Conservation (phyloP, 2,888 invertebrate genomes). For the Athrips mouffetella region DNA sequence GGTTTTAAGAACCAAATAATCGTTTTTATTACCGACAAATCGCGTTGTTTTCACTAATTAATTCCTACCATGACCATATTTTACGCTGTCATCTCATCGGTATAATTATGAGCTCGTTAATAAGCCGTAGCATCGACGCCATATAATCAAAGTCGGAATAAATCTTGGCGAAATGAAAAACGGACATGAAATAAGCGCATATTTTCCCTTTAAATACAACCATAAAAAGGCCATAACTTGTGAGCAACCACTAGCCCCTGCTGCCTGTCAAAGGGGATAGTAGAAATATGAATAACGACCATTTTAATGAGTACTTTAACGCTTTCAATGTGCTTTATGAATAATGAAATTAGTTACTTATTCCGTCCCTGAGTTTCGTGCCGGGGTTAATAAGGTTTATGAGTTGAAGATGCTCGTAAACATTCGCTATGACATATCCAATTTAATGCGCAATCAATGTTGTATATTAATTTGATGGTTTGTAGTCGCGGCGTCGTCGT, state of each 20-base stretch:
- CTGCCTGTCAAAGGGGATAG: constrained; percentile 70
- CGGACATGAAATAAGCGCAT: constrained; percentile 67
- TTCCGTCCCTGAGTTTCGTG: constrained; percentile 69
- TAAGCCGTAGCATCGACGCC: constrained; percentile 63
- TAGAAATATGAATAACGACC: constrained; percentile 68
- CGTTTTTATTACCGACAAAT: constrained; percentile 23
- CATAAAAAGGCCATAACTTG: constrained; percentile 71
- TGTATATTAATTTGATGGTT: background rate
- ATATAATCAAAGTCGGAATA: constrained; percentile 72
- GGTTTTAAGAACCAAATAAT: constrained; percentile 1
- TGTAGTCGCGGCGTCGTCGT: background rate
- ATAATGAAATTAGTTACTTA: constrained; percentile 77
- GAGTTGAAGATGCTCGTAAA: constrained; percentile 58
- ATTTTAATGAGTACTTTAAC: constrained; percentile 74
- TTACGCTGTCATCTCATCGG: constrained; percentile 55
- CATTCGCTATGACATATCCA: constrained; percentile 32
- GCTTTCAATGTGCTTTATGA: constrained; percentile 77
- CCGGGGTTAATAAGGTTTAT: constrained; percentile 65
- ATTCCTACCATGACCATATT: constrained; percentile 51
- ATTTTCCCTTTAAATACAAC: constrained; percentile 65
- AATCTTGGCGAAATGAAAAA: constrained; percentile 69
- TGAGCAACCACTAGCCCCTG: constrained; percentile 61
- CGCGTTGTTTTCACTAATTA: constrained; percentile 42
- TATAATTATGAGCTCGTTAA: constrained; percentile 68
- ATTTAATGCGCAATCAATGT: constrained; percentile 46